phyloP scores from a whole-genome alignment of 2,113 vertebrate species.

The Hiodon tergisus region DNA sequence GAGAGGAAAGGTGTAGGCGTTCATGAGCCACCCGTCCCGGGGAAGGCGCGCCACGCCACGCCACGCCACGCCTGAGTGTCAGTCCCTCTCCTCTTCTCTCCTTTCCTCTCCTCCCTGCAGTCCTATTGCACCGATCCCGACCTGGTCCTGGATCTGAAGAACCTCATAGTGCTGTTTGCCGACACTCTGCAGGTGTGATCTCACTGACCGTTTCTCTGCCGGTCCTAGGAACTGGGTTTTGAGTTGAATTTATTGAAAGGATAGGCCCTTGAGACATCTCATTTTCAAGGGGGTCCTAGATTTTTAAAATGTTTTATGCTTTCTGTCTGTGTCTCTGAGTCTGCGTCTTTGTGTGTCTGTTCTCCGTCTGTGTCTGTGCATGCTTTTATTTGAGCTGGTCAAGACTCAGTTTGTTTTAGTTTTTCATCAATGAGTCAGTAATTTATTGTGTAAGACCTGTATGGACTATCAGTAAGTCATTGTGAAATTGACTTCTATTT shows the following conservation, averaged over 20 bases:
- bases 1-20: too few relatives aligned
- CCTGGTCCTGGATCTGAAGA: conserved; percentile 91
- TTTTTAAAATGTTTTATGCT: not conserved
- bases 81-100: not conserved
- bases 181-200: conserved; percentile 85
- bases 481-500: not conserved
- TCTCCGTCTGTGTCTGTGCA: not conserved
- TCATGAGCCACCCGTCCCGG: too few relatives aligned
- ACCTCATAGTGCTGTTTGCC: conserved; percentile 93
- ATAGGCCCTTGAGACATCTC: not conserved
- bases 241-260: not conserved
- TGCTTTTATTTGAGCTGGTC: too few relatives aligned
- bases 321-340: not conserved
- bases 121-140: conserved; percentile 93
- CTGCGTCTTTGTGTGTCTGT: not conserved
- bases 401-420: too few relatives aligned
- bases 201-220: too few relatives aligned
- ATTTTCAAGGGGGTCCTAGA: too few relatives aligned
- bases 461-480: not conserved
- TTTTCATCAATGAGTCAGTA: too few relatives aligned
- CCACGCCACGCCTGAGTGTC: not conserved
- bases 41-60: not conserved
- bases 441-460: too few relatives aligned
- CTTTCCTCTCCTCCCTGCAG: conserved; percentile 52
- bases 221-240: not conserved